Base-by-base conservation (phyloP, 2,888 invertebrate genomes). In the Tillus elongatus region DNA sequence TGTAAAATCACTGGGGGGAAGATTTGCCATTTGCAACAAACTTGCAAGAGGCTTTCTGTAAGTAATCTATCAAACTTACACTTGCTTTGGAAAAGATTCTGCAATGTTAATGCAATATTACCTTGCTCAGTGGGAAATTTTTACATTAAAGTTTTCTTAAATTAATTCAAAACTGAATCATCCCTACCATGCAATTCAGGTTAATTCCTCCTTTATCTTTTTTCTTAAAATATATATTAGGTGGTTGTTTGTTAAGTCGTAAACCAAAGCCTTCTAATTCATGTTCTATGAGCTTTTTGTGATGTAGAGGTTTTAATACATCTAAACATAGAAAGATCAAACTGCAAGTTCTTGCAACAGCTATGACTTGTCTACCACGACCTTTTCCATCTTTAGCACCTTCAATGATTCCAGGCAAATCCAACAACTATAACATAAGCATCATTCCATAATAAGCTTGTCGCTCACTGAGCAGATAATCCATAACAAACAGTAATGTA, bases 321-420 rank as follows among this genome's bases (percentile, higher is more conserved):
- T 99, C 98, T 36, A 99, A 71, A 0, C 97, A 91, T 60, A 99
- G 93, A 64, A 97, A 96, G 52, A 99, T 91, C 19, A 99, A 75
- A 60, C 92, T 91, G 67, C 97, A 98, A 0, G 98, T 99, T 37
- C 98, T 74, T 0, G 98, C 98, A 0, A 99, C 98, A 1, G 98
- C 97, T 54, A 99, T 99, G 2, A 97, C 97, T 67, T 98, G 97
- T 43, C 96, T 77, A 72, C 97, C 97, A 65, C 97, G 72, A 72
- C 97, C 97, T 65, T 99, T 99, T 45, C 98, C 98, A 62, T 99
- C 98, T 61, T 99, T 99, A 1, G 98, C 98, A 44, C 98, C 98
- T 70, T 99, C 98, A 52, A 99, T 99, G 64, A 99, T 99, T 69
- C 98, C 98, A 43, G 98, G 98, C 54, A 99, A 76, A 78, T 99